phyloP scores from a whole-genome alignment of 2,113 vertebrate genomes.

The Theristicus caerulescens region DNA sequence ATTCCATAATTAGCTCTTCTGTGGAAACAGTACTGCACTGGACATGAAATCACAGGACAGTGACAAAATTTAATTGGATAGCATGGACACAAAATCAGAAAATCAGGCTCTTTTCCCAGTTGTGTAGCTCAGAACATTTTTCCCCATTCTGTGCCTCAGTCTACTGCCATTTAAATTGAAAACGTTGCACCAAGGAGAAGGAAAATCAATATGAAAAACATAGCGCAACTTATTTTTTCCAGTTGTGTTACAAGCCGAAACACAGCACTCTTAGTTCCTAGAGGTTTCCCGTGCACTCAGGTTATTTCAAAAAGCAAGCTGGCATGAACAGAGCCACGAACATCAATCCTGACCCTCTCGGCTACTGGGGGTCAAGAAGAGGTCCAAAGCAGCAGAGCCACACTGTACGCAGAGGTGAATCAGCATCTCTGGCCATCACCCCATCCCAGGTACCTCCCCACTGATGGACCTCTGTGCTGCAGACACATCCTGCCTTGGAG shows the following conservation, averaged over 20 bases:
- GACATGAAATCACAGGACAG: conserved; percentile 45
- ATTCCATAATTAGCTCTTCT: conserved; percentile 40
- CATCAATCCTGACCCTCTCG: neutral
- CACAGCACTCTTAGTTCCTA: neutral
- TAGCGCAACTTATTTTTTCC: neutral
- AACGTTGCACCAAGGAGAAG: conserved; percentile 6
- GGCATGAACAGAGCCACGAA: accelerated
- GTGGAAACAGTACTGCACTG: conserved; percentile 10
- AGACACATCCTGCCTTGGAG: neutral
- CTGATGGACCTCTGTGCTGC: neutral
- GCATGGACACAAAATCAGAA: conserved; percentile 27
- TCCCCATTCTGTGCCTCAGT: neutral
- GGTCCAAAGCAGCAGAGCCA: neutral
- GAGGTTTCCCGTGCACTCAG: neutral
- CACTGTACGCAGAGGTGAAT: neutral
- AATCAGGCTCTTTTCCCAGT: conserved; percentile 46
- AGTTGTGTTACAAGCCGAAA: neutral
- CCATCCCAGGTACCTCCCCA: neutral
- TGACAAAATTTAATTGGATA: conserved; percentile 52
- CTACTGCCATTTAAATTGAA: conserved; percentile 48
- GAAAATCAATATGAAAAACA: conserved; percentile 43
- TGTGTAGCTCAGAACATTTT: conserved; percentile 11
- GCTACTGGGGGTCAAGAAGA: neutral
- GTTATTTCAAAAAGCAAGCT: neutral
- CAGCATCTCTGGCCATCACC: neutral